Evolutionary conservation across 2,797 vertebrate species (phyloP).

Genomic region (Orientallactaga sibirica): DNA sequence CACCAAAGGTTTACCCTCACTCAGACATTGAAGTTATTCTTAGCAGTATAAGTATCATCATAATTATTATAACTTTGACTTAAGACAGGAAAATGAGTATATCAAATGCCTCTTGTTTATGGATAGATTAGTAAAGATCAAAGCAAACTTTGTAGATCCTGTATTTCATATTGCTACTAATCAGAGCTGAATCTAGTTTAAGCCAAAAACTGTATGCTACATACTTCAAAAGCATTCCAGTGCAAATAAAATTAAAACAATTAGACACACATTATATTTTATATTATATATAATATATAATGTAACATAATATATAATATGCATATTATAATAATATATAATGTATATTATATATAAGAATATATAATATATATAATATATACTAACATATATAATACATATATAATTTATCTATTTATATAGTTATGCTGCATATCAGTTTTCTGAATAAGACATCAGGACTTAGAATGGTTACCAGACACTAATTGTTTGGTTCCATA

Average conservation of each 20-base stretch:
- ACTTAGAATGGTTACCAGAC: neutral
- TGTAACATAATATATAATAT: neutral
- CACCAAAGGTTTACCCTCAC: neutral
- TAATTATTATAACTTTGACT: neutral
- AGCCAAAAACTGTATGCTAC: neutral
- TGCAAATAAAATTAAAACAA: neutral
- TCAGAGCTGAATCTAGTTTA: neutral
- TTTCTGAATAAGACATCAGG: neutral
- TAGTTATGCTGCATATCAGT: neutral
- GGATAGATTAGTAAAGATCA: neutral
- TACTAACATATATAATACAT: neutral
- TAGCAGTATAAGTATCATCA: neutral
- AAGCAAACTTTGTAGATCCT: neutral
- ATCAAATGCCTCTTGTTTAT: neutral
- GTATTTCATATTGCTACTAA: neutral
- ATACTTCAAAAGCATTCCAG: neutral
- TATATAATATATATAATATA: no score
- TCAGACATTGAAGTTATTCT: neutral
- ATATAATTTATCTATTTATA: neutral
- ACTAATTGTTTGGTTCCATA: neutral
- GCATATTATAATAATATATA: neutral
- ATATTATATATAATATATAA: no score
- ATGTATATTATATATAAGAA: no score
- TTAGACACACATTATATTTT: neutral
- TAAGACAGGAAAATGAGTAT: neutral